These are phyloP conservation scores for Danaus chrysippus DNA, from an alignment of 2,888 invertebrate genomes.

Conservation along the genomic window DNA sequence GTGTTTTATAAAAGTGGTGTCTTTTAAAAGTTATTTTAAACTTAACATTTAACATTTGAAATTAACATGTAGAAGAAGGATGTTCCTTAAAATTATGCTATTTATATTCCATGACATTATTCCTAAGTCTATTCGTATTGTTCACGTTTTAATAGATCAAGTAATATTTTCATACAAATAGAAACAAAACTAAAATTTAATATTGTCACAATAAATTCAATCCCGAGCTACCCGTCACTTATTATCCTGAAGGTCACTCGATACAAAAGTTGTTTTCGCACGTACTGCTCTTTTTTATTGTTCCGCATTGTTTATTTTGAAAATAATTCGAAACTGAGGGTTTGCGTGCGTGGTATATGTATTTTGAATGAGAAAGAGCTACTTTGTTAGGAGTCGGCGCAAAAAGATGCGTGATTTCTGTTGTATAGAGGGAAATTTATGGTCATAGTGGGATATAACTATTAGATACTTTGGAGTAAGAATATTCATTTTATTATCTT, in stretches of 20 bases:
- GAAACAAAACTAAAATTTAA: constrained; percentile 31
- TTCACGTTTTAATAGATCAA: background rate
- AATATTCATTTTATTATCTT: constrained; percentile 27
- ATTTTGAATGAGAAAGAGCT: constrained; percentile 48
- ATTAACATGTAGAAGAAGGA: no score
- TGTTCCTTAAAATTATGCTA: background rate
- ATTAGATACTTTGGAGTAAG: constrained; percentile 38
- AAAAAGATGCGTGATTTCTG: constrained; percentile 55
- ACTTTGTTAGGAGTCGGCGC: constrained; percentile 38
- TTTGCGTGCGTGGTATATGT: no score
- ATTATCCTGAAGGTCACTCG: constrained; percentile 39
- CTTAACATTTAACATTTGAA: constrained; percentile 1
- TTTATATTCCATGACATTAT: background rate
- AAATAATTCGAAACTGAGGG: constrained; percentile 43
- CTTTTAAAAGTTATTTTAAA: constrained; percentile 16
- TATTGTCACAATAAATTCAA: constrained; percentile 41
- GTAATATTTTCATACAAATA: constrained; percentile 19
- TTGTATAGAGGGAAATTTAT: constrained; percentile 46
- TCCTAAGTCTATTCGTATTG: background rate
- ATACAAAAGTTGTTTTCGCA: constrained; percentile 39
- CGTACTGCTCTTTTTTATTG: constrained; percentile 44
- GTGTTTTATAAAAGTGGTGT: constrained; percentile 14
- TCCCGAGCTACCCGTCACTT: constrained; percentile 35
- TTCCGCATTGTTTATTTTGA: constrained; percentile 46
- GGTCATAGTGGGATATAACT: constrained; percentile 41